Evolutionary conservation across 2,113 vertebrate genomes (phyloP).

Genomic region (Hyla sarda): DNA sequence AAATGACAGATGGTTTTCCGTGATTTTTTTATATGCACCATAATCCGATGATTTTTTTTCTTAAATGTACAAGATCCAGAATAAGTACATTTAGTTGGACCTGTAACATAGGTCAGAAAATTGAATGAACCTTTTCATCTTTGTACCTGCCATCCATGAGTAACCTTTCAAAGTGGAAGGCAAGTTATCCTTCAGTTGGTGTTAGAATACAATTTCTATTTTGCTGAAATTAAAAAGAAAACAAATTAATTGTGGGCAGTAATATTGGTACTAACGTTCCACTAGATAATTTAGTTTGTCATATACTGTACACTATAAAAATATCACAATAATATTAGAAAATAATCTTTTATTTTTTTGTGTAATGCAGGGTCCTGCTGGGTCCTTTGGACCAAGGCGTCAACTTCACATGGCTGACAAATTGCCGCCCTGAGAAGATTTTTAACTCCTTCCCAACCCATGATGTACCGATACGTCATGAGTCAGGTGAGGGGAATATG

Average conservation of each 20-base stretch:
- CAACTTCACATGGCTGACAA: too few species aligned
- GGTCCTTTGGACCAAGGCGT: too few species aligned
- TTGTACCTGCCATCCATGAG: neutral
- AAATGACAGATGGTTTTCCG: slow-evolving; percentile 59
- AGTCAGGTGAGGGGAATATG: too few species aligned
- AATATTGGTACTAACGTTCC: neutral
- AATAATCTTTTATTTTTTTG: neutral
- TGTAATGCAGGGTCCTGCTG: too few species aligned
- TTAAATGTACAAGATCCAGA: slow-evolving; percentile 48
- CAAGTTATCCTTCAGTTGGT: neutral
- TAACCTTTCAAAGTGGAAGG: slow-evolving; percentile 1
- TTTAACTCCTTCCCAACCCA: too few species aligned
- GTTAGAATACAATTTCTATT: neutral
- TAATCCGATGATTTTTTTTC: slow-evolving; percentile 55
- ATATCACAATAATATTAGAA: neutral
- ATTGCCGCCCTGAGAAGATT: too few species aligned
- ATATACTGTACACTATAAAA: neutral
- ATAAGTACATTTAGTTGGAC: slow-evolving; percentile 46
- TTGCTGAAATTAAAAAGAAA: neutral
- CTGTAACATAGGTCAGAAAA: slow-evolving; percentile 38
- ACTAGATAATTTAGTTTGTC: neutral
- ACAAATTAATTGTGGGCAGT: neutral
- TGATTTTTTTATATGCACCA: slow-evolving; percentile 55
- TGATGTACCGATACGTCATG: too few species aligned
- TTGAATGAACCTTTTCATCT: slow-evolving; percentile 15